Conservation (phyloP, 2,888 invertebrate genomes). For the Calameuta pallipes region DNA sequence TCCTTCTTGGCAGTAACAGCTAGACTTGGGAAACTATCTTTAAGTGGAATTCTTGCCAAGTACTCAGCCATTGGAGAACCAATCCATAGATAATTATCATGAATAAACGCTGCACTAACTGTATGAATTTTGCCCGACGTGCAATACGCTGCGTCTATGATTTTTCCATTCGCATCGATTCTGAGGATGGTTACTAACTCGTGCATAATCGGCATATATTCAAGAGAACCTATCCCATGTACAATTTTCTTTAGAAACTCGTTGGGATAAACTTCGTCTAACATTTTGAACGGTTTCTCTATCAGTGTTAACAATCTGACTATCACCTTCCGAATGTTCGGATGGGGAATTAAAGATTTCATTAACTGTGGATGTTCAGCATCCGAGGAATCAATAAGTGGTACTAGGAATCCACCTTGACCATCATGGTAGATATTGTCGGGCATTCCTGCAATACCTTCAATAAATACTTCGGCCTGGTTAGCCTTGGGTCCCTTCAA, state of each 20-base stretch:
- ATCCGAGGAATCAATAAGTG: conserved; percentile 71
- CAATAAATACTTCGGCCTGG: conserved; percentile 81
- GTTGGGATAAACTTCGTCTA: conserved; percentile 76
- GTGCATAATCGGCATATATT: conserved; percentile 18
- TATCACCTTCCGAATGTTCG: conserved; percentile 75
- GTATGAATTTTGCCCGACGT: conserved; percentile 69
- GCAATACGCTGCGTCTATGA: conserved; percentile 76
- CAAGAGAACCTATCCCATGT: conserved; percentile 65
- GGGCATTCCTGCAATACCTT: conserved; percentile 80
- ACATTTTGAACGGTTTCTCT: conserved; percentile 74
- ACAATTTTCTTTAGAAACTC: conserved; percentile 72
- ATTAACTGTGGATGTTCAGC: conserved; percentile 70
- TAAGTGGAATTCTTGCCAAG: conserved; percentile 74
- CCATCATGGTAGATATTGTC: conserved; percentile 73
- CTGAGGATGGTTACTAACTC: conserved; percentile 63
- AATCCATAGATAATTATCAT: conserved; percentile 73
- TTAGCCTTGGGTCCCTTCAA: conserved; percentile 86
- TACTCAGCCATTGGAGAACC: conserved; percentile 78
- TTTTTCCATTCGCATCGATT: conserved; percentile 78
- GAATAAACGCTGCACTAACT: conserved; percentile 77
- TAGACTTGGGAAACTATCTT: conserved; percentile 60
- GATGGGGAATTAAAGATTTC: conserved; percentile 72
- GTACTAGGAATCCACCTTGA: conserved; percentile 76
- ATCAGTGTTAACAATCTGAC: conserved; percentile 71
- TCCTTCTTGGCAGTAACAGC: background rate